These are phyloP conservation scores for Dendrocopos noguchii DNA, from an alignment of 2,113 vertebrate species.

Conservation along the genomic window DNA sequence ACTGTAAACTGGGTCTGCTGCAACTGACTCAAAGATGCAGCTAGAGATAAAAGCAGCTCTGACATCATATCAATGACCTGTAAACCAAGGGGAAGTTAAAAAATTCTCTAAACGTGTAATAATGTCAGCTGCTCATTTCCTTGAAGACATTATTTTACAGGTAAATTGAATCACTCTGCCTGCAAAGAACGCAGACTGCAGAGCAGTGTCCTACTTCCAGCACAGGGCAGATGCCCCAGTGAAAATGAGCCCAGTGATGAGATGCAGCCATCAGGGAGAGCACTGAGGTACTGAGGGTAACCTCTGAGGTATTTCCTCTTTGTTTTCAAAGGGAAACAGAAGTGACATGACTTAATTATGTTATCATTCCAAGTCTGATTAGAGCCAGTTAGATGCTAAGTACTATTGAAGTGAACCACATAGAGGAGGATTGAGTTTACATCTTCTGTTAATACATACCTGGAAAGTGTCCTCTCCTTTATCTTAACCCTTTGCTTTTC, in stretches of 20 bases:
- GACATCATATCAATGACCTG: background rate
- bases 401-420: background rate
- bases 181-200: background rate
- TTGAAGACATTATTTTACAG: background rate
- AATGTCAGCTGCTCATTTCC: background rate
- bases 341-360: background rate
- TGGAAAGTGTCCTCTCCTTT: background rate
- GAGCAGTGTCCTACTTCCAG: background rate
- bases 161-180: background rate
- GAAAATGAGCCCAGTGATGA: background rate
- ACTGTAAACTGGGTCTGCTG: background rate
- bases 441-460: background rate
- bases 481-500: background rate
- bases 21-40: background rate
- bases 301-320: background rate
- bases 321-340: slow-evolving; percentile 4
- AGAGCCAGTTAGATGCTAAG: background rate
- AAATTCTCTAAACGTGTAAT: background rate
- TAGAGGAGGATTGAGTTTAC: background rate
- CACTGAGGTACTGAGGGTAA: background rate
- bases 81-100: background rate
- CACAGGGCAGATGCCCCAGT: background rate
- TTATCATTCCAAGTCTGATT: slow-evolving; percentile 12
- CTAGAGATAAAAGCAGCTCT: background rate
- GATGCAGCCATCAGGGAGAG: background rate